Base-by-base conservation (phyloP, 2,113 vertebrate genomes). In the Lophius piscatorius region DNA sequence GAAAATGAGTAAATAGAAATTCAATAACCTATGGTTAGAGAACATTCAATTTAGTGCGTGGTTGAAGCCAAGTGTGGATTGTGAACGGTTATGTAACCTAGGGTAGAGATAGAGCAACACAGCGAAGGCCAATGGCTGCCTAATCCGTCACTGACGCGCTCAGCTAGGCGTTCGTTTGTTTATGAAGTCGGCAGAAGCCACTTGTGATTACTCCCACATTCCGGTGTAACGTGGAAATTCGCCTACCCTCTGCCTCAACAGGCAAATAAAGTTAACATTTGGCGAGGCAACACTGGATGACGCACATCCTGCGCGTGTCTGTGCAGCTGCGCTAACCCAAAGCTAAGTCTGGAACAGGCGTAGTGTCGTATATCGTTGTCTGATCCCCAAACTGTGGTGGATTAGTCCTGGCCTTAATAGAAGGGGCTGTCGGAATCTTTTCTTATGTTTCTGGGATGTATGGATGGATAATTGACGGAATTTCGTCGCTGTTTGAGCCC, bases 381-480 rank as follows among this genome's bases (percentile, higher is more conserved):
- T 49, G 52, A 17, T 28, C 0, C 34, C 8, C 7, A 55, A 20
- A n/a, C 40, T 8, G 29, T 3, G 33, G 50, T 23, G 0, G 46
- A 56, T 72, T 38, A 80, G 89, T 81, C 87, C 91, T 91, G 90
- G 89, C 81, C 82, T 62, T 69, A 47, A 56, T 47, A 48, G 76
- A 84, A 73, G 70, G 61, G 40, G 46, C 9, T 28, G 72, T 13
- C 85, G 69, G 71, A 49, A 23, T 86, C 73, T 60, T 86, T 3
- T 83, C 74, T 58, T 88, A 90, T 83, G 70, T 91, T 81, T 91
- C 83, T 90, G 91, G 84, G 84, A 93, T 93, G 92, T 93, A 92
- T 87, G 91, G 88, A 91, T 93, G 92, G 92, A 90, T 93, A 88
- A 79, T 90, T 88, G 90, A 90, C 86, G 89, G 91, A 84, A 76